These are phyloP conservation scores for Brachionus manjavacas DNA, from an alignment of 1,140 invertebrate genomes.

Conservation along the genomic window DNA sequence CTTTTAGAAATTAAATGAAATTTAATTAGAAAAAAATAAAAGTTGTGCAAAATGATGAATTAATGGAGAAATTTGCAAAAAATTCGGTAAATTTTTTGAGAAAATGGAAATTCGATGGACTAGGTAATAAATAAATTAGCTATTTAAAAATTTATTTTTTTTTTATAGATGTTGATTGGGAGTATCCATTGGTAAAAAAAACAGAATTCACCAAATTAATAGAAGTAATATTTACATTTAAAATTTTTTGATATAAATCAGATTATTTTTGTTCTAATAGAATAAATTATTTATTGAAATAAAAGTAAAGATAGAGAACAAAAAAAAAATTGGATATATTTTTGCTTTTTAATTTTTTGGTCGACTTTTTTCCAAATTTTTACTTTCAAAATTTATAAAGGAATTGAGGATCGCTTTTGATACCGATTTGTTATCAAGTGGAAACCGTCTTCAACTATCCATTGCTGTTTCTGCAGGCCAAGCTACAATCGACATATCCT, in stretches of 20 bases:
- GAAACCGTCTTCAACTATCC: conserved; percentile 65
- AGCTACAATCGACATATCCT: conserved; percentile 59
- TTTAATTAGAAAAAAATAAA: conserved; percentile 58
- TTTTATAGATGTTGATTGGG: conserved; percentile 49
- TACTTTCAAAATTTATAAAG: not conserved
- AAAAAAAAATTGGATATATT: no score
- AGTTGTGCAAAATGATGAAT: conserved; percentile 68
- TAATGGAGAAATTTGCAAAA: conserved; percentile 11
- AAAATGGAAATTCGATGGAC: conserved; percentile 56
- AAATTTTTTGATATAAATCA: not conserved
- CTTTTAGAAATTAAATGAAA: not conserved
- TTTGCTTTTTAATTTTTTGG: no score
- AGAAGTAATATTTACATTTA: conserved; percentile 17
- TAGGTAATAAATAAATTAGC: conserved; percentile 4
- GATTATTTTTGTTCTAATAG: no score
- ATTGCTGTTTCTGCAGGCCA: conserved; percentile 47
- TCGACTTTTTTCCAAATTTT: not conserved
- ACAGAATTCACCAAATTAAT: conserved; percentile 44
- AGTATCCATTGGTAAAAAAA: conserved; percentile 46
- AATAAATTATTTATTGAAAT: no score
- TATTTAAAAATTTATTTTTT: conserved; percentile 31
- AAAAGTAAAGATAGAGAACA: no score
- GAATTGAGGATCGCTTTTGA: conserved; percentile 45
- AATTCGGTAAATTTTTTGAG: conserved; percentile 49
- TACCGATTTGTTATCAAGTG: conserved; percentile 58